phyloP scores from a whole-genome alignment of 2,888 invertebrate species.

The Drosophila emarginata region DNA sequence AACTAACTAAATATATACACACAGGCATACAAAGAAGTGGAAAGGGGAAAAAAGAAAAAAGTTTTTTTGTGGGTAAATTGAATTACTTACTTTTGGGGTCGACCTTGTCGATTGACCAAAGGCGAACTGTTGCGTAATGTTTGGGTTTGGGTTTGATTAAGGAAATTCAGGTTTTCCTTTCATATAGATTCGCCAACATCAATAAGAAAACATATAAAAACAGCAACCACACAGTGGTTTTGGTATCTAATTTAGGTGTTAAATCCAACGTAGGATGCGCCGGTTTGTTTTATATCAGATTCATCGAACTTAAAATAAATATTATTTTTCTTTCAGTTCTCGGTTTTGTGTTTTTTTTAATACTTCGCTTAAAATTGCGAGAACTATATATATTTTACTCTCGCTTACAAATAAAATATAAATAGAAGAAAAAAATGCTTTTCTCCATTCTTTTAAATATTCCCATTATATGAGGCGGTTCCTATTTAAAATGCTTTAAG shows the following conservation, averaged over 20 bases:
- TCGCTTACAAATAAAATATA: too few species aligned
- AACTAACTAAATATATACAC: conserved; percentile 2
- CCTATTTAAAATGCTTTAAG: too few species aligned
- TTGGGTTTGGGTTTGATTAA: background rate
- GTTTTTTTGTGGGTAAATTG: conserved; percentile 40
- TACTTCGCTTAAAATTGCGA: too few species aligned
- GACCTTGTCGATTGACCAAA: conserved; percentile 25
- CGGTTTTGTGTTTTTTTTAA: too few species aligned
- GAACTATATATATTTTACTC: too few species aligned
- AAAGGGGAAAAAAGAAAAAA: conserved; percentile 7
- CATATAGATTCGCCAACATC: background rate
- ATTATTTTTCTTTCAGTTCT: too few species aligned
- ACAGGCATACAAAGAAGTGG: background rate
- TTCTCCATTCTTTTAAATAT: too few species aligned
- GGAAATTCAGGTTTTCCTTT: background rate
- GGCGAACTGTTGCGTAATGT: background rate
- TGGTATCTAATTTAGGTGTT: background rate
- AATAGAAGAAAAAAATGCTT: too few species aligned
- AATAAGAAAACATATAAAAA: background rate
- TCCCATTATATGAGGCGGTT: too few species aligned
- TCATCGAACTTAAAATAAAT: too few species aligned
- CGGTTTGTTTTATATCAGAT: too few species aligned
- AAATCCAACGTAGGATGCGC: background rate
- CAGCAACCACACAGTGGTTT: background rate
- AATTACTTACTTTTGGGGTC: conserved; percentile 25